Evolutionary conservation across 2,113 vertebrate genomes (phyloP).

Genomic region (Barnardius zonarius): DNA sequence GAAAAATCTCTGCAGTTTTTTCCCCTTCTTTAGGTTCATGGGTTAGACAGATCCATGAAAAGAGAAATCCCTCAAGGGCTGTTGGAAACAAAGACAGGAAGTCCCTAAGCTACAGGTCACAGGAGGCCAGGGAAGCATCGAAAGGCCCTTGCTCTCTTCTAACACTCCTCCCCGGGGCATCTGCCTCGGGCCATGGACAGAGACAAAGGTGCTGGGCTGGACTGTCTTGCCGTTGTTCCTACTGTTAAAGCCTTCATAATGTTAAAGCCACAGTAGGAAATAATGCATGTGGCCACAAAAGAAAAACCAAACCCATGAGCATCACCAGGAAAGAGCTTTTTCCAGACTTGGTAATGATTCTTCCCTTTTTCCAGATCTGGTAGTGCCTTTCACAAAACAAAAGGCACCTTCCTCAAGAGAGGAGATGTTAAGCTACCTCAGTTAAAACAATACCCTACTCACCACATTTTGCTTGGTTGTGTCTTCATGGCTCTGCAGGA

Average conservation of each 20-base stretch:
- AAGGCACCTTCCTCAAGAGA: background rate
- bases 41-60: background rate
- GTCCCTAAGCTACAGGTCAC: conserved; percentile 5
- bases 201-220: background rate
- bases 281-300: background rate
- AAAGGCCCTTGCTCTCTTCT: background rate
- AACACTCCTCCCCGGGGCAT: background rate
- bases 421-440: background rate
- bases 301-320: background rate
- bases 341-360: background rate
- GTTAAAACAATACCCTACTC: conserved; percentile 20
- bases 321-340: background rate
- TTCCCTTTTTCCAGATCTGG: background rate
- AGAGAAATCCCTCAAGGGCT: conserved; percentile 12
- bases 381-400: background rate
- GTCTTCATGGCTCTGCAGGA: conserved; percentile 91
- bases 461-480: conserved; percentile 94
- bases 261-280: background rate
- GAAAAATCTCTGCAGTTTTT: background rate
- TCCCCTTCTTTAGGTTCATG: background rate
- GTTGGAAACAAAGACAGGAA: conserved; percentile 35
- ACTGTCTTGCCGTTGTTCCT: background rate
- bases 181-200: background rate
- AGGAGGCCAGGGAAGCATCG: background rate
- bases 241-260: background rate